Percentiles rank a stretch among this genome's conserved stretches.
Conservation (phyloP, 2,113 vertebrate genomes). For the Gadus macrocephalus region DNA sequence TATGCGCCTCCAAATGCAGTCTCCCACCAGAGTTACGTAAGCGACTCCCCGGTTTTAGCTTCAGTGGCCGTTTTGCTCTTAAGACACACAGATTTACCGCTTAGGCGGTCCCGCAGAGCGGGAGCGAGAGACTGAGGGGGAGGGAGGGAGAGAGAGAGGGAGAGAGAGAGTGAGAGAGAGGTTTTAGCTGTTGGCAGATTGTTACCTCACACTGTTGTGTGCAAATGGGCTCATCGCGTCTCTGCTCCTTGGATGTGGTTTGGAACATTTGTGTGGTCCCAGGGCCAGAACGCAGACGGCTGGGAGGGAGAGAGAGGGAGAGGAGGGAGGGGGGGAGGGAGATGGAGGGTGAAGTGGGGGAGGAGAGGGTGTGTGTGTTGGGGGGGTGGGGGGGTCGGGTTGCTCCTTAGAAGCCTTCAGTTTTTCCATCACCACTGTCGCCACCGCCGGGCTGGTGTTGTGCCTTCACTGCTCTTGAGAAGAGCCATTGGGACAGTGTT, state of each 20-base stretch:
- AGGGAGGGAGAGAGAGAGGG: slow-evolving; percentile 36
- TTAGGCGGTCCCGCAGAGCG: too few relatives aligned
- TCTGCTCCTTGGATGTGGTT: slow-evolving; percentile 75
- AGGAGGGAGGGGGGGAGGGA: slow-evolving; percentile 53
- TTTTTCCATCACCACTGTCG: slow-evolving; percentile 68
- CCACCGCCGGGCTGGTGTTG: slow-evolving; percentile 43
- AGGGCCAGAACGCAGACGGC: slow-evolving; percentile 62
- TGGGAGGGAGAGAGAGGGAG: slow-evolving; percentile 18
- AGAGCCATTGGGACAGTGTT: slow-evolving; percentile 48
- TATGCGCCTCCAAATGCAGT: slow-evolving; percentile 42
- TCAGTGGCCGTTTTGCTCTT: slow-evolving; percentile 50
- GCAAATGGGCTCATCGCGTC: slow-evolving; percentile 73
- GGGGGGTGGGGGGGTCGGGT: slow-evolving; percentile 24
- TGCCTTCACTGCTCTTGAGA: slow-evolving; percentile 33
- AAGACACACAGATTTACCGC: too few relatives aligned
- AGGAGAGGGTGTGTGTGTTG: neutral
- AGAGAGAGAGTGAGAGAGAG: slow-evolving; percentile 58
- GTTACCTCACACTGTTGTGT: slow-evolving; percentile 65
- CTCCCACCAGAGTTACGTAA: slow-evolving; percentile 50
- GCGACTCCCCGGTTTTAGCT: slow-evolving; percentile 45
- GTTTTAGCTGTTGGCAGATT: slow-evolving; percentile 66
- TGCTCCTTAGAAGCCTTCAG: slow-evolving; percentile 59
- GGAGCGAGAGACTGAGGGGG: slow-evolving; percentile 43
- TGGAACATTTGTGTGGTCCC: slow-evolving; percentile 75
- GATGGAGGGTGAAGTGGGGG: slow-evolving; percentile 23